Evolutionary conservation across 2,797 vertebrate genomes (phyloP), one percentile per base, ranked within the genome.

Genomic region (Enteromius viviparus): DNA sequence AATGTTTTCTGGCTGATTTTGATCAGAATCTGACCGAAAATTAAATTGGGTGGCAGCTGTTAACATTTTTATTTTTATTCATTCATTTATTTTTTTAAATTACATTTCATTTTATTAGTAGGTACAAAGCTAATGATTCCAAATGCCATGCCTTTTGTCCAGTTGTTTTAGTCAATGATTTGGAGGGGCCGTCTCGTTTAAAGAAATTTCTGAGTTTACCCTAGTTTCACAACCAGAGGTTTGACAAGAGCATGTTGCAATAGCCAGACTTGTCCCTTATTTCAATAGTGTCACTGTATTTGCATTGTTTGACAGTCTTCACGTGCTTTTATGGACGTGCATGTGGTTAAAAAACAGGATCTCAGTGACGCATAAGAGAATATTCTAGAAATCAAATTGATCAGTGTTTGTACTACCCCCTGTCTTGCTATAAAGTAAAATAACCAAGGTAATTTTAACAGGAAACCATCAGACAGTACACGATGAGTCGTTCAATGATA

Each of bases 201-300:
- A 87, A 34, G 49, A 71, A 84, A 85, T 26, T 40, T 51, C 65
- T 58, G 76, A 82, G 47, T 84, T 87, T 82, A 62, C 85, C 87
- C 84, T 68, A 32, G 26, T 92, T 88, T 91, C 75, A 76, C 84
- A 92, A 87, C 81, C 34, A 55, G 55, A 85, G 37, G 76, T 66
- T 76, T 58, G 83, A 77, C 72, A 83, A 77, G 70, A 49, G 80
- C 71, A 32, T 78, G 74, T 88, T 72, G 83, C 81, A 77, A 82
- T 82, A 84, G 82, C 84, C 82, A 80, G 69, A 87, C 82, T 89
- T 89, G 71, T 85, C 88, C 85, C n/a, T 85, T 79, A 78, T 78
- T 88, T 89, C 88, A 84, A 68, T 68, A 65, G 69, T 85, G 76
- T 17, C 60, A 32, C 23, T 81, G 2, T 84, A 34, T 78, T 53